phyloP scores from a whole-genome alignment of 2,888 invertebrate species.

The Drosophila antonietae region DNA sequence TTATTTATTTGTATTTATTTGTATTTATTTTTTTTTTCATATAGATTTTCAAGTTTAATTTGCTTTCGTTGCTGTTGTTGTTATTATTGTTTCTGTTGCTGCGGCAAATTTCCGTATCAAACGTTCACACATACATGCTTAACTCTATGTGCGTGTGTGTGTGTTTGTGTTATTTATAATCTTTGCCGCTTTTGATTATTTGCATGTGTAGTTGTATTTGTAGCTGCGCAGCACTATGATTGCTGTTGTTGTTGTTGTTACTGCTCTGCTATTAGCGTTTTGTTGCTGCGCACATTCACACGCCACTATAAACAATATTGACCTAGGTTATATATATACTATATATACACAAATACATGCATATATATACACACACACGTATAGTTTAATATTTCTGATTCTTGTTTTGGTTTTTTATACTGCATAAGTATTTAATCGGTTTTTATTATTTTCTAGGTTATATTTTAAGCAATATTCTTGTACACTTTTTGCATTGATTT shows the following conservation, averaged over 20 bases:
- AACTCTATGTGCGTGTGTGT: background rate
- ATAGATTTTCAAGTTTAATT: constrained; percentile 68
- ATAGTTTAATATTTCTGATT: constrained; percentile 24
- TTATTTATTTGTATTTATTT: background rate
- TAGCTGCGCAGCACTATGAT: constrained; percentile 38
- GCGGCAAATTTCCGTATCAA: constrained; percentile 55
- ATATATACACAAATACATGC: constrained; percentile 20
- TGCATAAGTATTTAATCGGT: constrained; percentile 10
- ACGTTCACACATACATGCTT: background rate
- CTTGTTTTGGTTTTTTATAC: background rate
- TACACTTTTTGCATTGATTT: constrained; percentile 18
- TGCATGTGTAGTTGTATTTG: constrained; percentile 28
- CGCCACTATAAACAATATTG: constrained; percentile 84
- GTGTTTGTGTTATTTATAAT: constrained; percentile 41
- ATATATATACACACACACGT: constrained; percentile 16
- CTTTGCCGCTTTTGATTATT: constrained; percentile 40
- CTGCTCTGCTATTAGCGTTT: constrained; percentile 37
- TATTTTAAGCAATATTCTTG: constrained; percentile 22
- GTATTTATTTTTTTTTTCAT: constrained; percentile 19
- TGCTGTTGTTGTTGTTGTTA: constrained; percentile 32
- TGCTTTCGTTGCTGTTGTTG: constrained; percentile 32
- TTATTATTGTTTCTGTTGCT: constrained; percentile 17
- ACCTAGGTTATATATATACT: constrained; percentile 81
- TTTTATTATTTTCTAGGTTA: constrained; percentile 21
- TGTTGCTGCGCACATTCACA: constrained; percentile 71